A percentile compares a stretch with the other conserved stretches of the same genome.
These are phyloP conservation scores for Neria commutata DNA, from an alignment of 2,888 invertebrate species.

Conservation along the genomic window DNA sequence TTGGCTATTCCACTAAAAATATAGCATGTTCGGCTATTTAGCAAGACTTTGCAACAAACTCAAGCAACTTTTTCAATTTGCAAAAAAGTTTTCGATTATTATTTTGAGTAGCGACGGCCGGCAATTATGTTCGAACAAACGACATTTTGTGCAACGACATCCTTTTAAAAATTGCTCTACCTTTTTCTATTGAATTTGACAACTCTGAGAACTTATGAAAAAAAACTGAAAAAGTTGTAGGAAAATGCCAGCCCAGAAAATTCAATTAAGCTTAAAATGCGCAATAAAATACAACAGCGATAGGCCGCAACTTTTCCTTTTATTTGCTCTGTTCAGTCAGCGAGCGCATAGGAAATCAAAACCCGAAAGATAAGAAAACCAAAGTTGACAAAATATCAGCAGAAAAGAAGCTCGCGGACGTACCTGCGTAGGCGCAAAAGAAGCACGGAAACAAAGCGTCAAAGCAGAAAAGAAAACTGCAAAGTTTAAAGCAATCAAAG, in stretches of 20 bases:
- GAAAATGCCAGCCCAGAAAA: background rate
- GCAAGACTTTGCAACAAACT: background rate
- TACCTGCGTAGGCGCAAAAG: no score
- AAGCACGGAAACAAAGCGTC: no score
- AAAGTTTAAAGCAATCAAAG: background rate
- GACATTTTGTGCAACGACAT: background rate
- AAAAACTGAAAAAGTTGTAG: background rate
- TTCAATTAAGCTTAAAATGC: slow-evolving; percentile 8
- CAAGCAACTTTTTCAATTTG: background rate
- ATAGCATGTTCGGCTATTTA: background rate
- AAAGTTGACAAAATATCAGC: background rate
- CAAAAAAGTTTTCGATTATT: background rate
- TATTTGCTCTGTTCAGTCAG: no score
- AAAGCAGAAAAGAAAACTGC: background rate
- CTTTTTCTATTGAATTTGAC: background rate
- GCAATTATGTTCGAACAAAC: background rate
- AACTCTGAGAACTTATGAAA: no score
- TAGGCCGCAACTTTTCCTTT: background rate
- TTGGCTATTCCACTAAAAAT: no score
- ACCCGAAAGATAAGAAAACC: background rate
- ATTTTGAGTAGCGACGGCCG: no score
- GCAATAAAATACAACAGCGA: background rate
- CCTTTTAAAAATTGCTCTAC: background rate
- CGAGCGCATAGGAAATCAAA: background rate
- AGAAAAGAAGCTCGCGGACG: background rate